These are phyloP conservation scores for Nannoperca australis DNA, from an alignment of 2,797 vertebrate species.

Conservation along the genomic window DNA sequence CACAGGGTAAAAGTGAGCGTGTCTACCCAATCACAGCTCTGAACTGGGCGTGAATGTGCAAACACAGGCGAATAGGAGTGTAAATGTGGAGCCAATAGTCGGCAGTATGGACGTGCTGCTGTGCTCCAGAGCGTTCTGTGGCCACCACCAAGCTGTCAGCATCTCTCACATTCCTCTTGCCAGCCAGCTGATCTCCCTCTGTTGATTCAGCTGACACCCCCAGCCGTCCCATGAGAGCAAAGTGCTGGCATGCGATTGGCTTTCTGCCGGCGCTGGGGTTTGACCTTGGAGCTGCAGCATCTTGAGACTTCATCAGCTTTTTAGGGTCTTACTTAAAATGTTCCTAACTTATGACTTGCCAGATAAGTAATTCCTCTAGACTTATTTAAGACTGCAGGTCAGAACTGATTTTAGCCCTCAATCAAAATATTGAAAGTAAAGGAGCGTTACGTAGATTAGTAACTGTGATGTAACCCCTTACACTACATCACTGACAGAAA, in stretches of 20 bases:
- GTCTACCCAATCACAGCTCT: constrained; percentile 26
- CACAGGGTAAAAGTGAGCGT: not conserved
- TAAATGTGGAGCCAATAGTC: constrained; percentile 68
- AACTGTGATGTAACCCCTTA: not conserved
- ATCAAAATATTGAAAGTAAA: not conserved
- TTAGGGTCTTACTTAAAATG: constrained; percentile 40
- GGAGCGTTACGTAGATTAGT: not conserved
- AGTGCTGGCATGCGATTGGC: constrained; percentile 66
- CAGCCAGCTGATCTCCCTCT: constrained; percentile 77
- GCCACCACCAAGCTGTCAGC: constrained; percentile 60
- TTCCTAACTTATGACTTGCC: not conserved
- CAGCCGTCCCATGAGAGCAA: constrained; percentile 67
- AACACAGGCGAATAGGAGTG: constrained; percentile 59
- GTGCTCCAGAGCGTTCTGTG: constrained; percentile 50
- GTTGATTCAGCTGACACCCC: constrained; percentile 83
- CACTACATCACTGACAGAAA: not conserved
- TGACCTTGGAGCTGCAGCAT: constrained; percentile 81
- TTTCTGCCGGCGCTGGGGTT: constrained; percentile 54
- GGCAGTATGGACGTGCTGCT: constrained; percentile 55
- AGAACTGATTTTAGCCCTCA: too few relatives aligned
- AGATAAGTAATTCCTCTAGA: not conserved
- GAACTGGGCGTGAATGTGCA: constrained; percentile 61
- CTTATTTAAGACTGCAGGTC: not conserved
- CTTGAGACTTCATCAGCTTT: constrained; percentile 63
- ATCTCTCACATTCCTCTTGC: constrained; percentile 73